Base-by-base conservation (phyloP, 92 coral and sea anemone species). In the Chrysogorgia sp. region DNA sequence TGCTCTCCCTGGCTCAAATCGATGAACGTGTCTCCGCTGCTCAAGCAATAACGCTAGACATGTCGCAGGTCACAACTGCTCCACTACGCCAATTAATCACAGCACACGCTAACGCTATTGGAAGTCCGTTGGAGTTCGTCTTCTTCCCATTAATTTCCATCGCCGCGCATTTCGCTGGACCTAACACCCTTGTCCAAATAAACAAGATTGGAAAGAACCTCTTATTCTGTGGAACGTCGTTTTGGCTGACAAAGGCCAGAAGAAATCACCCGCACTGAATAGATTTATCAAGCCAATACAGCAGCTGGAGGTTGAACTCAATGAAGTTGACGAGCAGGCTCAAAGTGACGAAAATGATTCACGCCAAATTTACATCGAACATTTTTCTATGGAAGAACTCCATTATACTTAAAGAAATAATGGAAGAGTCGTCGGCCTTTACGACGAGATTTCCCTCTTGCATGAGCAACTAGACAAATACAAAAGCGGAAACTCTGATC, bases 81-180 rank as follows among this genome's bases (percentile, higher is more conserved):
- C 50, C 50, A 43, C 50, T 43, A 43, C n/a, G n/a, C n/a, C n/a
- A n/a, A n/a, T n/a, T n/a, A n/a, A n/a, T 88, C 9, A 79, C 76
- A 53, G 88, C 83, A 24, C 82, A 88, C 56, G 91, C 86, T 10
- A 21, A 83, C 25, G 83, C 88, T 32, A 84, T 88, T 65, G 88
- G 86, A 34, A 63, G 91, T 67, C 91, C 88, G 1, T 8, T 24
- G 14, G 91, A 88, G 47, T 87, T 55, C 50, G 60, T 87, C 2
- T 74, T 79, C 71, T 86, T 80, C 58, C 91, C 91, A 6, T 77
- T 84, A n/a, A n/a, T n/a, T n/a, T n/a, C n/a, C n/a, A n/a, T n/a
- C n/a, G n/a, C n/a, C n/a, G n/a, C n/a, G n/a, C 88, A 79, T 55
- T 83, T 87, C 31, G 83, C 81, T 68, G 91, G 87, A 2, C 80